Conservation (phyloP, 2,797 vertebrate genomes). For the Diglossa cyanea region DNA sequence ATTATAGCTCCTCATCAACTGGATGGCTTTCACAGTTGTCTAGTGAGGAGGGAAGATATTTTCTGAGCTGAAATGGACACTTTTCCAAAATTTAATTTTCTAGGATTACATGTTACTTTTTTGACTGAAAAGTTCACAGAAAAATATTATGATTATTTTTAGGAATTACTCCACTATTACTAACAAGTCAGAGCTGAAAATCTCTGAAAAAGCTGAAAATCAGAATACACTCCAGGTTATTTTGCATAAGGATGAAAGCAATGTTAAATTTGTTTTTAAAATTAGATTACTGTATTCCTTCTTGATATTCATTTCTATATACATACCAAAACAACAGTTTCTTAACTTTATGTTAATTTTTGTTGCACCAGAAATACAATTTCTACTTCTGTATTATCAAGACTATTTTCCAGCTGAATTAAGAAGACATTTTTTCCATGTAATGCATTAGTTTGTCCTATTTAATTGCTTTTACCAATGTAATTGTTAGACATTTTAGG, state of each 20-base stretch:
- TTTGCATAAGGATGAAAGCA: accelerated
- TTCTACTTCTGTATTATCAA: neutral
- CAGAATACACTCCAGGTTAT: accelerated
- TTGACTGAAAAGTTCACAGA: neutral
- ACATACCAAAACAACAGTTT: neutral
- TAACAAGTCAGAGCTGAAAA: neutral
- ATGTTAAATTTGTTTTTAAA: neutral
- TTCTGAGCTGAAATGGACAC: neutral
- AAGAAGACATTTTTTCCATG: neutral
- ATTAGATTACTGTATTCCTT: neutral
- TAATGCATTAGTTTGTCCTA: neutral
- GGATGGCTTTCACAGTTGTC: neutral
- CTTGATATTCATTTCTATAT: neutral
- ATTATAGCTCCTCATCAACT: neutral
- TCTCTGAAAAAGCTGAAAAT: neutral
- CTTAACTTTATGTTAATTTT: neutral
- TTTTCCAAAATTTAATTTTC: neutral
- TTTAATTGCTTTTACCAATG: neutral
- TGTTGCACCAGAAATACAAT: neutral
- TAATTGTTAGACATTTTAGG: neutral
- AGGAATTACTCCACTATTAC: neutral
- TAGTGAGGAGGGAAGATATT: neutral
- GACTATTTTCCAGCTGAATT: neutral
- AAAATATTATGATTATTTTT: neutral
- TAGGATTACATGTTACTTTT: neutral